Base-by-base conservation (phyloP, 2,888 invertebrate genomes). In the Xiphydria camelus region DNA sequence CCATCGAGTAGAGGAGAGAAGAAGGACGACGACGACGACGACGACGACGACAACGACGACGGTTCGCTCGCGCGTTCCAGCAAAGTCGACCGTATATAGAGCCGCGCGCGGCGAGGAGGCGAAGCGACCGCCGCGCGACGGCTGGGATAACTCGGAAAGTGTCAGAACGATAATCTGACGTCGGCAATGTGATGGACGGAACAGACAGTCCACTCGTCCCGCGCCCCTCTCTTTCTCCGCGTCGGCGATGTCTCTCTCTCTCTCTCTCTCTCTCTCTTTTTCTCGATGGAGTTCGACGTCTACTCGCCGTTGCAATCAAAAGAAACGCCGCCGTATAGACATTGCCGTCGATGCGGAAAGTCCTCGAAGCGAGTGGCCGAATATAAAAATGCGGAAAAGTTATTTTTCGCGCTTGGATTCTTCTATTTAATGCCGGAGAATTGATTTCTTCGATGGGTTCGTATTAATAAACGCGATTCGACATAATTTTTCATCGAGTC, bases 101-200 rank as follows among this genome's bases (percentile, higher is more conserved):
- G 17, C 26, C 23, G 18, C 20, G 33, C 31, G 6, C 34, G 19
- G 22, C 41, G 35, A 40, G 29, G 41, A 42, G 44, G 39, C 47
- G 40, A 40, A 35, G 44, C 51, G 57, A 62, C 64, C 68, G 39
- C 47, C 43, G 42, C 38, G 44, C 51, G 57, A 62, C 64, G 68
- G 64, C 66, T 66, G 66, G 72, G 73, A 73, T 75, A 75, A 73
- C 74, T 74, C 69, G 69, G 62, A 74, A 73, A 75, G 72, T 75
- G 75, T 74, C 75, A 71, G 75, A 73, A 74, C 73, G 74, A 75
- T 75, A 75, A 75, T 75, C 75, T 70, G 73, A 75, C 73, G 70
- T 66, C 60, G 62, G 73, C 74, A 63, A 74, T 65, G 68, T 73
- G 74, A 74, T 68, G 68, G 66, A 61, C 62, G 57, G 61, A 56